Conservation (phyloP, 2,888 invertebrate species). For the Caenorhabditis sp. region DNA sequence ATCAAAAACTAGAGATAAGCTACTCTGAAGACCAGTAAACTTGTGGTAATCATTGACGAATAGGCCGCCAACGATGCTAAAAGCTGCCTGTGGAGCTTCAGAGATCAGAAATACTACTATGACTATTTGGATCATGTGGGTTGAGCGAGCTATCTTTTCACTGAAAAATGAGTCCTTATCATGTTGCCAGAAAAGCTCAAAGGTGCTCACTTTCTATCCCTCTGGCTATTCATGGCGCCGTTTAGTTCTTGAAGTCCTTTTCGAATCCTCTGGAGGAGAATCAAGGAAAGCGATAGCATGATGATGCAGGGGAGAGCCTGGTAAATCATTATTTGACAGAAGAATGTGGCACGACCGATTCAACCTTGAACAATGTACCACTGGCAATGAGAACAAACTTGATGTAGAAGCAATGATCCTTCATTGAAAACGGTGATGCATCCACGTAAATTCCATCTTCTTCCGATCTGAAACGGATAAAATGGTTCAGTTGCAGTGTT, state of each 20-base stretch:
- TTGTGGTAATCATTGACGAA: constrained; percentile 14
- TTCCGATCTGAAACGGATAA: constrained; percentile 9
- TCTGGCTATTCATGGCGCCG: neutral
- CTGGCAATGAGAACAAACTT: constrained; percentile 4
- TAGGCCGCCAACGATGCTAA: constrained; percentile 10
- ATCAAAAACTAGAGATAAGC: neutral
- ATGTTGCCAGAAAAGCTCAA: too few species aligned
- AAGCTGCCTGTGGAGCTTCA: constrained; percentile 6
- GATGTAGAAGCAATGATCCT: constrained; percentile 22
- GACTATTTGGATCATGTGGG: constrained; percentile 7
- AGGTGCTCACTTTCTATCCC: neutral
- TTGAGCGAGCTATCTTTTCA: neutral
- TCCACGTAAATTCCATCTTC: constrained; percentile 25
- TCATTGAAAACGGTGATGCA: constrained; percentile 19
- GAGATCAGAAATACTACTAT: constrained; percentile 8
- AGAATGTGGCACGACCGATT: neutral
- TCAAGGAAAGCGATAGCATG: neutral
- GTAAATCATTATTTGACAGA: neutral
- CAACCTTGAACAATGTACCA: neutral
- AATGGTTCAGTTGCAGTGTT: too few species aligned
- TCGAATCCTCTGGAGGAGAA: neutral
- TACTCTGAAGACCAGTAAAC: too few species aligned
- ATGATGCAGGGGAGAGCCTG: neutral
- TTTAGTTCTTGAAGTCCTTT: neutral
- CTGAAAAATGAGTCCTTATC: too few species aligned